phyloP scores from a whole-genome alignment of 2,888 invertebrate species.

The Eudemis profundana region DNA sequence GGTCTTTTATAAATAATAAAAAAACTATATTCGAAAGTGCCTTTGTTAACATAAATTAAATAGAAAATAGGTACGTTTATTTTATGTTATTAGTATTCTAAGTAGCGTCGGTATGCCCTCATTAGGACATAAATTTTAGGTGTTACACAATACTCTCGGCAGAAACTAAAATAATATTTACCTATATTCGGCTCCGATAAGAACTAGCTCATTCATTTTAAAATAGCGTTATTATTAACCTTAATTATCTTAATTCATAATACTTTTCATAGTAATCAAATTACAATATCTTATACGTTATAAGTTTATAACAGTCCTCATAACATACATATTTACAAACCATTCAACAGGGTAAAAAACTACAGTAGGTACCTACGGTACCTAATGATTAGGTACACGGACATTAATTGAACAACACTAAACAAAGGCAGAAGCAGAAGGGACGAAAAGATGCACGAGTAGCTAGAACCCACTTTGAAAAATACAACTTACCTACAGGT shows the following conservation, averaged over 20 bases:
- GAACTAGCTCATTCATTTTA: not conserved
- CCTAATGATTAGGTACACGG: too few relatives aligned
- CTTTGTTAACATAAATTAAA: constrained; percentile 25
- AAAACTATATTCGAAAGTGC: constrained; percentile 49
- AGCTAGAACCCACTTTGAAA: too few relatives aligned
- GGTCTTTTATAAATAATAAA: constrained; percentile 52
- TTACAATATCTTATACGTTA: not conserved
- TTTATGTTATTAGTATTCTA: not conserved
- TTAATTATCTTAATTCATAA: not conserved
- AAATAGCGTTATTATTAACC: not conserved
- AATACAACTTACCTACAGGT: too few relatives aligned
- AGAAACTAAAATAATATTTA: too few relatives aligned
- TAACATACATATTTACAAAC: not conserved
- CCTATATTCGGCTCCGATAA: too few relatives aligned
- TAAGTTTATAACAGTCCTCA: not conserved
- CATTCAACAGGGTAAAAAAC: not conserved
- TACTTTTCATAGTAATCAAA: constrained; percentile 7
- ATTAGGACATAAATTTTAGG: too few relatives aligned
- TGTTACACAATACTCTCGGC: too few relatives aligned
- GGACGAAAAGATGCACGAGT: too few relatives aligned
- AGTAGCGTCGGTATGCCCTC: too few relatives aligned
- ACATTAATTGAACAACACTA: too few relatives aligned
- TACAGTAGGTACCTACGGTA: too few relatives aligned
- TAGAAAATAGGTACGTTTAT: not conserved
- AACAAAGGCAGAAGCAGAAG: too few relatives aligned